Base-by-base conservation (phyloP, 2,888 invertebrate genomes). In the Trachelus iudaicus region DNA sequence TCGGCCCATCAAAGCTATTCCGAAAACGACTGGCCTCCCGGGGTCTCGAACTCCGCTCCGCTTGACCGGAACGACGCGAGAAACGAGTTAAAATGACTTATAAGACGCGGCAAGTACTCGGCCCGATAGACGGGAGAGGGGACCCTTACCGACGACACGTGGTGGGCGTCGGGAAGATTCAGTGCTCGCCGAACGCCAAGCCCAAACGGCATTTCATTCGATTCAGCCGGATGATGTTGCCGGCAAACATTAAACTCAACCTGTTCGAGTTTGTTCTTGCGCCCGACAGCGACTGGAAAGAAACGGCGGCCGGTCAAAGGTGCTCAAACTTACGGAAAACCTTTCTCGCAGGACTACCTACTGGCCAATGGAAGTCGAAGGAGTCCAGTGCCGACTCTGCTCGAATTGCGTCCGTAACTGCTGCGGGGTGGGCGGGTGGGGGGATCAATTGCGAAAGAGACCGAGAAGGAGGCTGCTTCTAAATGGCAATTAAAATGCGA, bases 151-250 rank as follows among this genome's bases (percentile, higher is more conserved):
- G 86, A 83, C 83, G 86, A 86, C 86, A 85, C 83, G 79, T 80
- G 79, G 86, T 86, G 86, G 86, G 86, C 86, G 86, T 86, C 77
- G 80, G 73, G 85, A 86, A 86, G 86, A 86, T 86, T 86, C 86
- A 86, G 85, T 86, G 80, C 83, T 76, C 78, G 83, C 77, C 81
- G 83, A 83, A 81, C 81, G 84, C 85, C 85, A 85, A 85, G 84
- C 85, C 84, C 84, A 85, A 85, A 85, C 81, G 81, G 82, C 86
- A 85, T 86, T 86, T 85, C 85, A 85, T 85, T 84, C 86, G 86
- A 87, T 86, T 84, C 76, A 69, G 74, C 68, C 74, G 75, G 73
- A n/a, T 80, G 79, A 79, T 78, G 84, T 80, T 82, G 80, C 79
- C 80, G 82, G 85, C 84, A 81, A 56, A 77, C 85, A 81, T 84